A percentile compares a stretch with the other conserved stretches of the same genome.
phyloP scores from a whole-genome alignment of 2,797 vertebrate species.

The Lerista edwardsae region DNA sequence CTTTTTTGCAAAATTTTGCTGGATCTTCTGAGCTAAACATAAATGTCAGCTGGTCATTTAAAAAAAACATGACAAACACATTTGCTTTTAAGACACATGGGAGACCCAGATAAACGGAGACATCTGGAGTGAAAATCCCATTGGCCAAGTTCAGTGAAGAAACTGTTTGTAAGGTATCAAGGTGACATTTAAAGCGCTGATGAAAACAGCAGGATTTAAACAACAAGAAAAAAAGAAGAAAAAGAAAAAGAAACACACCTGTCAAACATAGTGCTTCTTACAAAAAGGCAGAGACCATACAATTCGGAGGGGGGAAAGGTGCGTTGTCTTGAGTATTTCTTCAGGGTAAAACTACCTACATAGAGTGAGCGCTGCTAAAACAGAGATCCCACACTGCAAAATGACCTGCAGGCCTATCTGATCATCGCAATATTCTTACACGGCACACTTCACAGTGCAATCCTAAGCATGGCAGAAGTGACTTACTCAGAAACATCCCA shows the following conservation, averaged over 20 bases:
- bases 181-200: constrained; percentile 8
- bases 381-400: neutral
- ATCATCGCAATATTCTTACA: neutral
- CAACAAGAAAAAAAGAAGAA: neutral
- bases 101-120: neutral
- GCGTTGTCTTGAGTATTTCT: neutral
- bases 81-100: neutral
- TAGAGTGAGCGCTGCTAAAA: neutral
- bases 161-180: neutral
- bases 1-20: neutral
- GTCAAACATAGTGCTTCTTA: neutral
- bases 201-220: constrained; percentile 4
- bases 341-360: neutral
- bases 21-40: neutral
- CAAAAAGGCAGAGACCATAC: constrained; percentile 2
- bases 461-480: too few species aligned
- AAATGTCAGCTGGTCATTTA: neutral
- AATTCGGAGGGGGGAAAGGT: neutral
- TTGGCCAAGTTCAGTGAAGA: constrained; percentile 23
- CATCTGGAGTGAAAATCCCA: neutral
- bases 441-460: neutral
- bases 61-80: neutral
- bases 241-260: neutral
- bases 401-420: neutral
- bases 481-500: too few species aligned